Evolutionary conservation across 2,888 invertebrate genomes (phyloP).

Genomic region (Chironomus riparius): DNA sequence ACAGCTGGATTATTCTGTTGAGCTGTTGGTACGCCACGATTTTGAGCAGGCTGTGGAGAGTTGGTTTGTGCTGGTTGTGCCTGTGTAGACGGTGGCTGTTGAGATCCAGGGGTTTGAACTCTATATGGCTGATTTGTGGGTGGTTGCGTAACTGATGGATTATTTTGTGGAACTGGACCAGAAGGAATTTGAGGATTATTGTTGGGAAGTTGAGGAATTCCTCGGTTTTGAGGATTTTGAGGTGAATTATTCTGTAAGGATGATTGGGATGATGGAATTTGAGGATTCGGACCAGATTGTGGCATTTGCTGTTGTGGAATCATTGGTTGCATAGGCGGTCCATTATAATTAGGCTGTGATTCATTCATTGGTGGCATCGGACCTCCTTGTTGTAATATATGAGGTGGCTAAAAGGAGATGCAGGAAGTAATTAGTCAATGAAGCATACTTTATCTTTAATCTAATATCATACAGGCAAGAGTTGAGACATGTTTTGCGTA

Average conservation of each 20-base stretch:
- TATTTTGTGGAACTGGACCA: conserved; percentile 41
- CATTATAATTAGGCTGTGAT: not conserved
- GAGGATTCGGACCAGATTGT: not conserved
- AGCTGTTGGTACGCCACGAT: conserved; percentile 48
- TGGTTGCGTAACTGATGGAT: conserved; percentile 44
- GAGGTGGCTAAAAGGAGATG: conserved; percentile 45
- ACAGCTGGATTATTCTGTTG: conserved; percentile 59
- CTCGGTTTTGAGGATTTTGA: not conserved
- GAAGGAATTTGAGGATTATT: conserved; percentile 50
- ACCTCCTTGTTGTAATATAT: conserved; percentile 46
- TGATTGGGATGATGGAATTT: not conserved
- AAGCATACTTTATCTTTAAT: not conserved
- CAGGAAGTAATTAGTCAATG: too few relatives aligned
- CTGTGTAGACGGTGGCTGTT: conserved; percentile 43
- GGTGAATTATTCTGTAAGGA: not conserved
- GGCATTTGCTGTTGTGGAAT: not conserved
- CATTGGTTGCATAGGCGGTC: not conserved
- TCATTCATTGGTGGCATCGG: conserved; percentile 33
- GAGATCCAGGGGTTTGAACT: conserved; percentile 47
- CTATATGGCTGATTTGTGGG: conserved; percentile 3
- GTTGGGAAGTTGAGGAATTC: not conserved
- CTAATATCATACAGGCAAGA: conserved; percentile 67
- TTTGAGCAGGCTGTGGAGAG: conserved; percentile 31
- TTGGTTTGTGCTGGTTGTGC: conserved; percentile 25
- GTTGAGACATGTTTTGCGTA: conserved; percentile 81